Evolutionary conservation across 2,888 invertebrate genomes (phyloP).

Genomic region (Leucoptera coffeella): DNA sequence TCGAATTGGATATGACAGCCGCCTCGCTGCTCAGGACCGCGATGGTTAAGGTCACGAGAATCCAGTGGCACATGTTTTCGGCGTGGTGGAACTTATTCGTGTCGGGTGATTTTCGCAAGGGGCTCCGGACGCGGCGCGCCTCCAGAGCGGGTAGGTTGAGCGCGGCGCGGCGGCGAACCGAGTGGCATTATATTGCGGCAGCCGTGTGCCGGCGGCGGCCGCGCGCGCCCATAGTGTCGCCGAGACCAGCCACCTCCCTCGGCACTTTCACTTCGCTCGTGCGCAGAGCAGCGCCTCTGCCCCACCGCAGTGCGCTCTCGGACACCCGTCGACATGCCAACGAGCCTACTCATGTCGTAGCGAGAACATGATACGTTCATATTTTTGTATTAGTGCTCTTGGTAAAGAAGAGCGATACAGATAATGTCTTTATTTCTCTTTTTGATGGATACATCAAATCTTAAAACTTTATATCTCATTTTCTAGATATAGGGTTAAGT

Average conservation of each 20-base stretch:
- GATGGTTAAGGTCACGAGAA: conserved; percentile 34
- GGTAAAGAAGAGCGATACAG: too few relatives aligned
- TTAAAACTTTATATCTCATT: too few relatives aligned
- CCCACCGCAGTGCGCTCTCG: conserved; percentile 11
- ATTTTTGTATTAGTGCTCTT: too few relatives aligned
- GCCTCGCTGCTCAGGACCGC: too few relatives aligned
- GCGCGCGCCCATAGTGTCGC: conserved; percentile 30
- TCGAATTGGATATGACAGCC: too few relatives aligned
- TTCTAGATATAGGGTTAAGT: too few relatives aligned
- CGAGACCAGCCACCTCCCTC: conserved; percentile 36
- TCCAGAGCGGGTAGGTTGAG: conserved; percentile 1
- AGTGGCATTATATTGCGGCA: conserved; percentile 43
- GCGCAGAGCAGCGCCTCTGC: conserved; percentile 22
- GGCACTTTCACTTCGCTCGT: conserved; percentile 32
- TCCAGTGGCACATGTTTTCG: conserved; percentile 46
- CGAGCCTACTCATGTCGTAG: neutral
- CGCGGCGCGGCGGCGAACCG: conserved; percentile 1
- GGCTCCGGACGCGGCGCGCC: conserved; percentile 8
- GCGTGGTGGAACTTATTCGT: conserved; percentile 12
- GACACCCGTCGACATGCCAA: neutral
- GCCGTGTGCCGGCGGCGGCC: conserved; percentile 44
- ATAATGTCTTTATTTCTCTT: too few relatives aligned
- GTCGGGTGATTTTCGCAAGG: conserved; percentile 12
- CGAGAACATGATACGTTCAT: too few relatives aligned
- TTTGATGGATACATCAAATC: too few relatives aligned